These are phyloP conservation scores for Pasiphila rectangulata DNA, from an alignment of 2,888 invertebrate genomes.

Conservation along the genomic window DNA sequence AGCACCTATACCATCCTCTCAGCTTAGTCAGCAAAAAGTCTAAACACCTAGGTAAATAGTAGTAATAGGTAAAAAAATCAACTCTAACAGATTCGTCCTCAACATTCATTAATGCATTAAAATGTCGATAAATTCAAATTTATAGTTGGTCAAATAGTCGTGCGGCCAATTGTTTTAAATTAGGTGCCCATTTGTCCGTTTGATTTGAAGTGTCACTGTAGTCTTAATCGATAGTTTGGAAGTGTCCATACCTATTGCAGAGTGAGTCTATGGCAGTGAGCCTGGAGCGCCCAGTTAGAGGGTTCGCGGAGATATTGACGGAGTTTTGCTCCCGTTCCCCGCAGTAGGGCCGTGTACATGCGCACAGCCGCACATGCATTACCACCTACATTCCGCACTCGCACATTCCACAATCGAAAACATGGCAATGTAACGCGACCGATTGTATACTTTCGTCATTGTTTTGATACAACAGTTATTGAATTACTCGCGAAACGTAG, in stretches of 20 bases:
- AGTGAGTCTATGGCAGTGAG: conserved; percentile 17
- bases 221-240: conserved; percentile 54
- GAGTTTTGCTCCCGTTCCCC: conserved; percentile 25
- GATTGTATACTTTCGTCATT: conserved; percentile 37
- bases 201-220: conserved; percentile 56
- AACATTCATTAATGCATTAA: conserved; percentile 37
- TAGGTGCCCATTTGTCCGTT: conserved; percentile 66
- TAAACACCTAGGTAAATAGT: too few species aligned
- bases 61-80: conserved; percentile 29
- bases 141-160: conserved; percentile 44
- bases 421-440: conserved; percentile 33
- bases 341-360: conserved; percentile 50
- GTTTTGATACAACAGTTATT: conserved; percentile 41
- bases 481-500: conserved; percentile 30
- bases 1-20: too few species aligned
- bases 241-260: conserved; percentile 18
- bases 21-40: too few species aligned
- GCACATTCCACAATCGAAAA: conserved; percentile 27
- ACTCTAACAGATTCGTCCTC: conserved; percentile 39
- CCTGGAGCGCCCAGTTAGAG: conserved; percentile 2
- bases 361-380: conserved; percentile 56
- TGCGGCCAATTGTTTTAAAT: conserved; percentile 65
- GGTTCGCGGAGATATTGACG: conserved; percentile 24
- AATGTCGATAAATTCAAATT: conserved; percentile 44
- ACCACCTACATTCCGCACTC: conserved; percentile 21